Evolutionary conservation across 2,113 vertebrate genomes (phyloP).

Genomic region (Dinomys branickii): DNA sequence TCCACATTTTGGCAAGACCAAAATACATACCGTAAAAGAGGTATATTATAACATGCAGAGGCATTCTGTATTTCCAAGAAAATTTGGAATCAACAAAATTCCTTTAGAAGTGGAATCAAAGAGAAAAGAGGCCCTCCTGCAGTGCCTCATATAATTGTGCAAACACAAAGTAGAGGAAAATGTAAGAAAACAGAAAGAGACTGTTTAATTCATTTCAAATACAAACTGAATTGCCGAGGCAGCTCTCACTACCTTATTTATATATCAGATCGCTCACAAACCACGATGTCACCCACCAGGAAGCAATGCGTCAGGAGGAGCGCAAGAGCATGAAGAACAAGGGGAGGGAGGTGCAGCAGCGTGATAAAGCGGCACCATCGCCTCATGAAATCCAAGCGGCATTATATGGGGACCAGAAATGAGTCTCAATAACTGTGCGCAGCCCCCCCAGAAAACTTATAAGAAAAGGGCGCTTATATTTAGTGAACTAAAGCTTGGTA

Average conservation of each 20-base stretch:
- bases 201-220: slow-evolving; percentile 62
- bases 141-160: slow-evolving; percentile 39
- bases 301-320: slow-evolving; percentile 55
- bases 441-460: background rate
- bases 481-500: slow-evolving; percentile 23
- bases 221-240: slow-evolving; percentile 56
- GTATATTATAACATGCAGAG: background rate
- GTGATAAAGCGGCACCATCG: slow-evolving; percentile 43
- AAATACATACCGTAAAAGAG: background rate
- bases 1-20: background rate
- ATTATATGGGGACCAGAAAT: slow-evolving; percentile 25
- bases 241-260: slow-evolving; percentile 64
- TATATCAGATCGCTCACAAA: slow-evolving; percentile 61
- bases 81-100: slow-evolving; percentile 33
- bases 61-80: slow-evolving; percentile 35
- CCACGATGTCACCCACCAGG: slow-evolving; percentile 63
- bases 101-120: slow-evolving; percentile 50
- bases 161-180: slow-evolving; percentile 42
- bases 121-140: background rate
- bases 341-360: background rate
- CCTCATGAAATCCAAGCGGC: background rate
- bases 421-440: slow-evolving; percentile 14
- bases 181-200: slow-evolving; percentile 47
- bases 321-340: background rate
- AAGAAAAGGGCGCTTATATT: slow-evolving; percentile 38